These are phyloP conservation scores for Fragum fragum DNA, from an alignment of 2,888 invertebrate species.

Conservation along the genomic window DNA sequence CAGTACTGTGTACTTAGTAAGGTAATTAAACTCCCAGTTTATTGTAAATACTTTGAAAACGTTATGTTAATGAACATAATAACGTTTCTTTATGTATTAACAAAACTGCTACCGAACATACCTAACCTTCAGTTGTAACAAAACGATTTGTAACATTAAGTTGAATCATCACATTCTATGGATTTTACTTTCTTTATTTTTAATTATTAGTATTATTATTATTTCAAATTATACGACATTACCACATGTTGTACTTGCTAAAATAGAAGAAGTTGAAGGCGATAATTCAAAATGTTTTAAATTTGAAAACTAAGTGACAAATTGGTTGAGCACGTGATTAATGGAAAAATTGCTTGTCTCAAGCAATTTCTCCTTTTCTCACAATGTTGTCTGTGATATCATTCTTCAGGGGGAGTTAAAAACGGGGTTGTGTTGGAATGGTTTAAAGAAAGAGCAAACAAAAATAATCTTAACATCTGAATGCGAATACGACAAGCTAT, in stretches of 20 bases:
- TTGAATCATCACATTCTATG: too few species aligned
- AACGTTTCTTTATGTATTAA: too few species aligned
- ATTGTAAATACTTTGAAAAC: too few species aligned
- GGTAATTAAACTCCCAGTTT: too few species aligned
- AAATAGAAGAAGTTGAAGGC: not conserved
- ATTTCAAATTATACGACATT: not conserved
- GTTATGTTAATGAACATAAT: too few species aligned
- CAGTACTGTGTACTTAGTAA: too few species aligned
- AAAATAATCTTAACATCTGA: too few species aligned
- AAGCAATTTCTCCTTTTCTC: constrained; percentile 13
- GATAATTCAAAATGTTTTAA: not conserved
- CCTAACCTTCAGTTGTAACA: not conserved
- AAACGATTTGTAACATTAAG: not conserved
- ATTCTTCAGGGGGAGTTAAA: too few species aligned
- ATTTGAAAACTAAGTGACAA: not conserved
- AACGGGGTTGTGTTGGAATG: too few species aligned
- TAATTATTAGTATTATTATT: not conserved
- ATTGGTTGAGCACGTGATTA: too few species aligned
- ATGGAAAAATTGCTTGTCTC: not conserved
- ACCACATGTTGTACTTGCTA: not conserved
- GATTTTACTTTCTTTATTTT: not conserved
- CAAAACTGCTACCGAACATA: not conserved
- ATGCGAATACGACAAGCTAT: too few species aligned
- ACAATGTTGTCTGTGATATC: not conserved
- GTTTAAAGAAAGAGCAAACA: too few species aligned